phyloP scores from a whole-genome alignment of 2,888 invertebrate genomes.

The Lacanobia wlatinum region DNA sequence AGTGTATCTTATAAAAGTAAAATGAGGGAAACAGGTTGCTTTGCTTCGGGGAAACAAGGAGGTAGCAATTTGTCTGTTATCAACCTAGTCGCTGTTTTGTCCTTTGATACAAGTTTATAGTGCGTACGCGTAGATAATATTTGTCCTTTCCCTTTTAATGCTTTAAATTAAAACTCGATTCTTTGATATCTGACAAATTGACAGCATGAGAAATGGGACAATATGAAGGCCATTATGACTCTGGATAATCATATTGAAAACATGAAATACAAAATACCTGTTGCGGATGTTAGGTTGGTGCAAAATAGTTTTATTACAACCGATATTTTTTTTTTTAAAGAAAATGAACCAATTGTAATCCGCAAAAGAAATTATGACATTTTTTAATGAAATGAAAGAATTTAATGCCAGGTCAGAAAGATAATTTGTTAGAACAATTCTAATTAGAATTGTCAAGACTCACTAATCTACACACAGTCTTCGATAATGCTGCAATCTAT shows the following conservation, averaged over 20 bases:
- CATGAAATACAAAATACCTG: too few relatives aligned
- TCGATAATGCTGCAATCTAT: constrained; percentile 12
- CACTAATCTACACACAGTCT: neutral
- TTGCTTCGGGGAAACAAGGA: constrained; percentile 34
- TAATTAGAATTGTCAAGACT: constrained; percentile 15
- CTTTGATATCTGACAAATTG: too few relatives aligned
- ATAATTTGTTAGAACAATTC: neutral
- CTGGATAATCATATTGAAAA: too few relatives aligned
- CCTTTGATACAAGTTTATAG: neutral
- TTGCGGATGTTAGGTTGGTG: too few relatives aligned
- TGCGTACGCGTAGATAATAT: neutral
- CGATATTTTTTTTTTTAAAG: neutral
- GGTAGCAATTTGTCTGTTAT: neutral
- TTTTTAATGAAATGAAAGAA: too few relatives aligned
- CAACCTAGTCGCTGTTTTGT: neutral
- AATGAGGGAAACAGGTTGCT: constrained; percentile 35
- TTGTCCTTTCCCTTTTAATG: too few relatives aligned
- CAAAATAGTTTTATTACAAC: neutral
- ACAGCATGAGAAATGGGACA: too few relatives aligned
- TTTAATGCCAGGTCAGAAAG: neutral
- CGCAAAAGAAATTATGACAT: too few relatives aligned
- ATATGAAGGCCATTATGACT: too few relatives aligned
- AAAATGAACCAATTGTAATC: neutral
- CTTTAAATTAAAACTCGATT: too few relatives aligned
- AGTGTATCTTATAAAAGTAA: constrained; percentile 40